Percentiles rank a stretch among this genome's conserved stretches.
Evolutionary conservation across 2,113 vertebrate species (phyloP).

Genomic region (Cisticola juncidis): DNA sequence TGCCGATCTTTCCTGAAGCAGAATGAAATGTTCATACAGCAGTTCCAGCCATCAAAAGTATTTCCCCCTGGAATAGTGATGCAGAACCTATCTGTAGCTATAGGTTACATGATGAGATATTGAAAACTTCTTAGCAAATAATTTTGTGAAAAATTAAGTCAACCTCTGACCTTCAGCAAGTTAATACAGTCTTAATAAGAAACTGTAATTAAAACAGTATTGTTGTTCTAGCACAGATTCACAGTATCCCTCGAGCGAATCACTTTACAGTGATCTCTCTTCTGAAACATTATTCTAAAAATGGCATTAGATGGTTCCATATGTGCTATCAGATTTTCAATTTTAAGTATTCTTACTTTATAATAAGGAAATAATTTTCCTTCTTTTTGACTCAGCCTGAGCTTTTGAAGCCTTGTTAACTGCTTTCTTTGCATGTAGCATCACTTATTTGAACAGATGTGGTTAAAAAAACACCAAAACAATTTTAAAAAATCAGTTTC

Average conservation of each 20-base stretch:
- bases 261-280: not conserved
- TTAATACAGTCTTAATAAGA: not conserved
- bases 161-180: not conserved
- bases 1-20: conserved; percentile 57
- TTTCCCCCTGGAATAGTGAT: conserved; percentile 38
- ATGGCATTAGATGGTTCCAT: not conserved
- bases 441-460: not conserved
- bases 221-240: not conserved
- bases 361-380: not conserved
- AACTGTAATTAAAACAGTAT: not conserved
- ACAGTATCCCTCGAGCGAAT: not conserved
- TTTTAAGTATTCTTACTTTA: not conserved
- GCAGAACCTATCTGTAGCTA: conserved; percentile 15
- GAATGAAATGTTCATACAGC: conserved; percentile 31
- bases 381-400: not conserved
- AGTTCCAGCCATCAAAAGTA: conserved; percentile 35
- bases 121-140: conserved; percentile 29
- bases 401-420: not conserved
- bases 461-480: not conserved
- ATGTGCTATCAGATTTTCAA: not conserved
- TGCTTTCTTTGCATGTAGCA: not conserved
- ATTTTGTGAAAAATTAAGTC: conserved; percentile 37
- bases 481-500: not conserved
- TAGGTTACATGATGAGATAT: not conserved
- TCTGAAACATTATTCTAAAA: not conserved